Base-by-base conservation (phyloP, 1,140 invertebrate genomes). In the Camponotus vicinus region DNA sequence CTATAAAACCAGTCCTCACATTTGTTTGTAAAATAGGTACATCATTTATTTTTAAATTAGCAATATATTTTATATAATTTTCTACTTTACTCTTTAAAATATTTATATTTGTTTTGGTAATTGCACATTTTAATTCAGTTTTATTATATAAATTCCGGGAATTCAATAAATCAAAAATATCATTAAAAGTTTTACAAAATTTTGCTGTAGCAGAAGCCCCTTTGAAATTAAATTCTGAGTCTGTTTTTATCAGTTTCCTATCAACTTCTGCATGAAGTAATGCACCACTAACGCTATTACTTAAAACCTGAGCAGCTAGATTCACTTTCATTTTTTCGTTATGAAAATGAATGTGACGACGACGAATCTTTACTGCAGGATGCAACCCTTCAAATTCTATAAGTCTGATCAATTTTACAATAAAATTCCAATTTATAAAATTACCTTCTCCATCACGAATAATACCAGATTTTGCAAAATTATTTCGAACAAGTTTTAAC, bases 381-480 rank as follows among this genome's bases (percentile, higher is more conserved):
- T 55, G 52, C 52, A 55, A 55, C 52, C 52, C 52, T 55, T 55
- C 52, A 55, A 55, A 55, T 55, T 55, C 52, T 55, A 55, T 55
- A 55, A 55, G 52, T 55, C 15, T 55, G 37, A 37, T 37, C 37
- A 37, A 37, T 37, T 2, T 37, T 37, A 37, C 37, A 37, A 37
- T 37, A 37, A 55, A 55, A 55, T 55, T 55, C 18, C 52, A 55
- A 55, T 55, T 55, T 55, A 55, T 55, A 55, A 55, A 55, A 55
- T 55, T 55, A 55, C 15, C 15, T 18, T 55, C 15, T 55, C 52
- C 52, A 55, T 55, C 52, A 18, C 52, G 15, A 55, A 55, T 55
- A 55, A 55, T 55, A 55, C 52, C 52, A 55, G 52, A 55, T 55
- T 55, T 55, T 55, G 52, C 52, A 55, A 55, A 55, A 55, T 55